Evolutionary conservation across 2,113 vertebrate species (phyloP).

Genomic region (Mystacornis crossleyi): DNA sequence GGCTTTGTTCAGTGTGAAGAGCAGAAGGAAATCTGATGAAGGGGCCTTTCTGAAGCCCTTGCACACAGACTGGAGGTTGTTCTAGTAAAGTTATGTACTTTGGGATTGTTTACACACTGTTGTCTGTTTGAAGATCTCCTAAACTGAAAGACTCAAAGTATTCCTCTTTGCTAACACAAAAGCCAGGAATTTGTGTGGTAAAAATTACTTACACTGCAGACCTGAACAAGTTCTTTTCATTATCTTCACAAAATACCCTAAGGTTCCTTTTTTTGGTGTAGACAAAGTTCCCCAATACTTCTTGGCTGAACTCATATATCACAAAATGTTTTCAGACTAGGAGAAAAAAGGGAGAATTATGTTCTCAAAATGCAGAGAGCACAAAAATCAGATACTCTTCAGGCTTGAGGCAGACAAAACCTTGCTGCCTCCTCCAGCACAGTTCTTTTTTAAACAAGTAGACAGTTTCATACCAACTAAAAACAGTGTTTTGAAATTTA

Average conservation of each 20-base stretch:
- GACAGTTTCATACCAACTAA: background rate
- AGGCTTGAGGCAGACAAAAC: background rate
- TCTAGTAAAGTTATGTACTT: slow-evolving; percentile 68
- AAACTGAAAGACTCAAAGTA: slow-evolving; percentile 52
- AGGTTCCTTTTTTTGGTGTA: slow-evolving; percentile 47
- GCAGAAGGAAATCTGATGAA: slow-evolving; percentile 76
- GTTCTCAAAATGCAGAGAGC: background rate
- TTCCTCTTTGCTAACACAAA: slow-evolving; percentile 58
- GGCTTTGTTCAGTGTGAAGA: slow-evolving; percentile 78
- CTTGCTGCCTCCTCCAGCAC: background rate
- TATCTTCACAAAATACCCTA: slow-evolving; percentile 34
- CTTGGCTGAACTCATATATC: background rate
- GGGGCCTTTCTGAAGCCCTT: slow-evolving; percentile 74
- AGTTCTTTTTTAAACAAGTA: background rate
- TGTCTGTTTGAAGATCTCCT: slow-evolving; percentile 72
- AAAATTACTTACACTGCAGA: slow-evolving; percentile 58
- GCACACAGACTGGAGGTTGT: slow-evolving; percentile 69
- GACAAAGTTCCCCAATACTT: slow-evolving; percentile 34
- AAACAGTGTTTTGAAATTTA: background rate
- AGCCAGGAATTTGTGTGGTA: slow-evolving; percentile 47
- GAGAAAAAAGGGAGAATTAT: background rate
- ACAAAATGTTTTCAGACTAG: slow-evolving; percentile 33
- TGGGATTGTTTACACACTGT: slow-evolving; percentile 72
- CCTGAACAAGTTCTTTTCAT: slow-evolving; percentile 60
- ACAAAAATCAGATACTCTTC: background rate